Conservation (phyloP, 2,888 invertebrate species). For the Diarsia dahlii region DNA sequence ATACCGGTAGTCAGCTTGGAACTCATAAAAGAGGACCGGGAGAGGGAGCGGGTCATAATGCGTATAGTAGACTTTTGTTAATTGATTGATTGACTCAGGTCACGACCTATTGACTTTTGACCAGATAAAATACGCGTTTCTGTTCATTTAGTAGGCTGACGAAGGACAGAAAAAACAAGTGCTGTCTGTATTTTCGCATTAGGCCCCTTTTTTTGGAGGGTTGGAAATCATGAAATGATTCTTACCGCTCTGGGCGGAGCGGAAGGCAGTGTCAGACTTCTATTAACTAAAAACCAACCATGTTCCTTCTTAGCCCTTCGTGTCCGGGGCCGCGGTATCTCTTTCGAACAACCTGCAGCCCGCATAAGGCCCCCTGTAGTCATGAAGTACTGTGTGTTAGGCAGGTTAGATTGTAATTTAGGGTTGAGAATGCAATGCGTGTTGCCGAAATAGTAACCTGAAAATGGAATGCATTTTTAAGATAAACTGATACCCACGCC, state of each 20-base stretch:
- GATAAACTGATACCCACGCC: not conserved
- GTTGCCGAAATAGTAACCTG: not conserved
- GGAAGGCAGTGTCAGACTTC: too few species aligned
- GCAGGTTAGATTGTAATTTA: not conserved
- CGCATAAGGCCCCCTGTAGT: too few species aligned
- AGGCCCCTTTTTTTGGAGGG: too few species aligned
- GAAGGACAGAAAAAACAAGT: not conserved
- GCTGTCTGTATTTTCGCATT: not conserved
- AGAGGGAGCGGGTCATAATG: not conserved
- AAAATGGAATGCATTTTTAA: not conserved
- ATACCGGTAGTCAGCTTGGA: not conserved
- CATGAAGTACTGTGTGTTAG: too few species aligned
- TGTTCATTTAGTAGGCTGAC: not conserved
- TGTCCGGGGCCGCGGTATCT: too few species aligned
- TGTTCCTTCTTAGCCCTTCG: too few species aligned
- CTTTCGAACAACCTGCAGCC: too few species aligned
- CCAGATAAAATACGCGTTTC: not conserved
- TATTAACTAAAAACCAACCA: too few species aligned
- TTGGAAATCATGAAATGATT: too few species aligned
- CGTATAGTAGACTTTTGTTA: not conserved
- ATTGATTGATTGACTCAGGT: conserved; percentile 20
- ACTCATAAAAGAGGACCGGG: not conserved
- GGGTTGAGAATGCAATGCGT: not conserved
- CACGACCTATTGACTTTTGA: conserved; percentile 20
- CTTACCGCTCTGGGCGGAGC: too few species aligned